These are phyloP conservation scores for Gorsachius goisagi DNA, from an alignment of 2,113 vertebrate genomes.

Conservation along the genomic window DNA sequence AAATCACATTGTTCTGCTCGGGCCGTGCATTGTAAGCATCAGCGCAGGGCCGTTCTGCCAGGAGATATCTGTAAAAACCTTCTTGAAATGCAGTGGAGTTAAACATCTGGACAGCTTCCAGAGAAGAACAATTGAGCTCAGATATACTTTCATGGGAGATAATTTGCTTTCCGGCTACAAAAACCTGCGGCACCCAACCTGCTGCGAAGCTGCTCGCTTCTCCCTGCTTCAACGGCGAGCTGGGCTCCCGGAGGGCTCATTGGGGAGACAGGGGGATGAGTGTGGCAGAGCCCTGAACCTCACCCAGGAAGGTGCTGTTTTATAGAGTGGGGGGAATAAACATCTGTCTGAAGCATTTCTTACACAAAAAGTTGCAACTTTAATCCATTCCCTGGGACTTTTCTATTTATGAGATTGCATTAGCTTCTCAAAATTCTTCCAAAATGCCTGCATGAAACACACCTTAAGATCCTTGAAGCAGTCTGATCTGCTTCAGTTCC, in stretches of 20 bases:
- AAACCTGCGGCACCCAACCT: neutral
- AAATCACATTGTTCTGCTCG: neutral
- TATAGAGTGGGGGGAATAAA: neutral
- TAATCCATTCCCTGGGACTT: neutral
- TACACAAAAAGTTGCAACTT: neutral
- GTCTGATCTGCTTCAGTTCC: neutral
- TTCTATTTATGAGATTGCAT: neutral
- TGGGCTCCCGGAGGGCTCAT: neutral
- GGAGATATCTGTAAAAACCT: neutral
- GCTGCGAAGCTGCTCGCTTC: neutral
- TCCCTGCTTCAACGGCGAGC: accelerated
- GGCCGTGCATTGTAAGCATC: neutral
- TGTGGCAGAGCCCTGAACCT: neutral
- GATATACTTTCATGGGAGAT: neutral
- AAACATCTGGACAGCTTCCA: neutral
- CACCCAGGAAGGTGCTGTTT: neutral
- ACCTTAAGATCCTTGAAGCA: neutral
- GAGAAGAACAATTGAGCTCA: neutral
- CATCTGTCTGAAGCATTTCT: neutral
- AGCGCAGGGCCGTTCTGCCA: neutral
- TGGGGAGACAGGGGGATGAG: neutral
- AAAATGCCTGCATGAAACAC: neutral
- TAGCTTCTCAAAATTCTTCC: neutral
- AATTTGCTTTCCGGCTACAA: neutral
- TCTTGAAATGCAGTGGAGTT: neutral